Percentiles rank a stretch among this genome's conserved stretches.
Conservation (phyloP, 2,888 invertebrate species). For the Melinopterus prodromus region DNA sequence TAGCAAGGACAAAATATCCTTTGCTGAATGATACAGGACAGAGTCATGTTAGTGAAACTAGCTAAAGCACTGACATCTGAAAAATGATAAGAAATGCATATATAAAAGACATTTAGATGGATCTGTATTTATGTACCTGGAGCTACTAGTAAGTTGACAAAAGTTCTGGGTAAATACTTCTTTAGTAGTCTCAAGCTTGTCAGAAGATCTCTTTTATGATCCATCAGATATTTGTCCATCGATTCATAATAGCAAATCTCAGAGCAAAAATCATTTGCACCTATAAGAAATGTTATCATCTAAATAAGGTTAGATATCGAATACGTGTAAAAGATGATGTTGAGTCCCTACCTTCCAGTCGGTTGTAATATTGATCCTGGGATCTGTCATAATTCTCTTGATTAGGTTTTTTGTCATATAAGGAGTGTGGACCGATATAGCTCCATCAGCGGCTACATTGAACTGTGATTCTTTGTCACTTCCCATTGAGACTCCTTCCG, state of each 20-base stretch:
- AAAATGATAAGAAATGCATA: no score
- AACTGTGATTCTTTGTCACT: slow-evolving; percentile 61
- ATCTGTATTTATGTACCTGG: slow-evolving; percentile 48
- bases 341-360: slow-evolving; percentile 71
- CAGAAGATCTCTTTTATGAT: slow-evolving; percentile 63
- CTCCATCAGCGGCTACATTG: slow-evolving; percentile 68
- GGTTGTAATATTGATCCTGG: slow-evolving; percentile 63
- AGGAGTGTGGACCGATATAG: slow-evolving; percentile 66
- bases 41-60: slow-evolving; percentile 56
- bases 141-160: slow-evolving; percentile 66
- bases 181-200: slow-evolving; percentile 62
- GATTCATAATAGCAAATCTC: slow-evolving; percentile 64
- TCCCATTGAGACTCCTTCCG: slow-evolving; percentile 63
- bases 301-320: slow-evolving; percentile 43
- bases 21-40: slow-evolving; percentile 59
- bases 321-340: background rate
- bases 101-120: no score
- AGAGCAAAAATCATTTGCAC: slow-evolving; percentile 69
- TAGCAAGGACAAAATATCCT: slow-evolving; percentile 67
- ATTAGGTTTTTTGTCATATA: slow-evolving; percentile 66
- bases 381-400: slow-evolving; percentile 63
- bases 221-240: slow-evolving; percentile 57
- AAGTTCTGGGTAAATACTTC: slow-evolving; percentile 67
- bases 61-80: slow-evolving; percentile 58
- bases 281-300: slow-evolving; percentile 68